Conservation (phyloP, 2,888 invertebrate genomes). For the Sinodicranocentrus sp. region DNA sequence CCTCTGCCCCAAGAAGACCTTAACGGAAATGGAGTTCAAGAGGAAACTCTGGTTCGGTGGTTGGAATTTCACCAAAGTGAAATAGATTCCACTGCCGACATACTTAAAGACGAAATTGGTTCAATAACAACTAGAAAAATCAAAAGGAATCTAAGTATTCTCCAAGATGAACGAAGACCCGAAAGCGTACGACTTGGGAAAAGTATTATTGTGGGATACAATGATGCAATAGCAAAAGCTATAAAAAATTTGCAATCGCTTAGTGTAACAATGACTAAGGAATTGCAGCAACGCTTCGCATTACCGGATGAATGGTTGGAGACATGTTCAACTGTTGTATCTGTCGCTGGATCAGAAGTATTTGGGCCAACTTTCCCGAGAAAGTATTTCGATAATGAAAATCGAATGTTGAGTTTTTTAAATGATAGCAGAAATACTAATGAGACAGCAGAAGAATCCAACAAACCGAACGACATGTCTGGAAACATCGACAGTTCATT, state of each 20-base stretch:
- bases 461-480: neutral
- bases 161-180: constrained; percentile 35
- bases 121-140: constrained; percentile 28
- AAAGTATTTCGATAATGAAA: constrained; percentile 8
- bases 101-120: constrained; percentile 39
- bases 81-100: constrained; percentile 27
- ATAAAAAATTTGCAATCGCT: constrained; percentile 37
- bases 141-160: neutral
- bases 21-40: neutral
- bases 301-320: constrained; percentile 44
- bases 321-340: neutral
- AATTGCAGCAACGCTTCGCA: constrained; percentile 35
- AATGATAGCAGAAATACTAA: neutral
- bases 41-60: neutral
- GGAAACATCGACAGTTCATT: neutral
- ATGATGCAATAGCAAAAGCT: constrained; percentile 36
- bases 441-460: neutral
- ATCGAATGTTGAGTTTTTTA: neutral
- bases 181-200: constrained; percentile 19
- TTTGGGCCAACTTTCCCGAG: constrained; percentile 7
- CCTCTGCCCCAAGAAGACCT: too few species aligned
- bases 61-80: constrained; percentile 23
- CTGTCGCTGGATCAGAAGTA: constrained; percentile 36
- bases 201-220: constrained; percentile 39
- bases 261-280: constrained; percentile 27